Evolutionary conservation across 2,888 invertebrate species (phyloP).

Genomic region (Elysia crispata): DNA sequence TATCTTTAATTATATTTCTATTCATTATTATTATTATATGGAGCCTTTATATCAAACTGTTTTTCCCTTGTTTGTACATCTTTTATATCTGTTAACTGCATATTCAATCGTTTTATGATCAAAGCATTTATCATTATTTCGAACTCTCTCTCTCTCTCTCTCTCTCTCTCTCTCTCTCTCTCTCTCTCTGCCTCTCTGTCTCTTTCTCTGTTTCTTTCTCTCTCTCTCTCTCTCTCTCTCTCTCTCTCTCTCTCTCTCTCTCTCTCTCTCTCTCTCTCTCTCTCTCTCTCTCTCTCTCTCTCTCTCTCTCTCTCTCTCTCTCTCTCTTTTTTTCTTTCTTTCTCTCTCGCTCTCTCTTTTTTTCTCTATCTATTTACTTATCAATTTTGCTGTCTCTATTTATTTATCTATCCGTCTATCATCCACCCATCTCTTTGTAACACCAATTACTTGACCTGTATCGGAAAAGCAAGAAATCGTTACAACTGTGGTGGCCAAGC

Average conservation of each 20-base stretch:
- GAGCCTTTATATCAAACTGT: not conserved
- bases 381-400: not conserved
- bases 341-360: not conserved
- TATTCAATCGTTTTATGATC: too few species aligned
- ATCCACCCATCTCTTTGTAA: not conserved
- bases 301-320: not conserved
- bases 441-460: not conserved
- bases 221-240: slow-evolving; percentile 11
- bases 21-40: too few species aligned
- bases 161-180: too few species aligned
- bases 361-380: not conserved
- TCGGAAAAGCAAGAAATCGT: not conserved
- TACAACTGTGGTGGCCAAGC: too few species aligned
- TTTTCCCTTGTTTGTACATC: too few species aligned
- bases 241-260: slow-evolving; percentile 2
- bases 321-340: not conserved
- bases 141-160: not conserved
- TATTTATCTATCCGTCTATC: not conserved
- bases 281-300: slow-evolving; percentile 6
- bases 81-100: too few species aligned
- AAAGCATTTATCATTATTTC: not conserved
- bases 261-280: slow-evolving; percentile 13
- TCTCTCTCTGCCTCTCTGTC: not conserved
- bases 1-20: too few species aligned
- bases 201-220: not conserved